Evolutionary conservation across 2,113 vertebrate genomes (phyloP), one percentile per base, ranked within the genome.

Genomic region (Myotis brandtii): DNA sequence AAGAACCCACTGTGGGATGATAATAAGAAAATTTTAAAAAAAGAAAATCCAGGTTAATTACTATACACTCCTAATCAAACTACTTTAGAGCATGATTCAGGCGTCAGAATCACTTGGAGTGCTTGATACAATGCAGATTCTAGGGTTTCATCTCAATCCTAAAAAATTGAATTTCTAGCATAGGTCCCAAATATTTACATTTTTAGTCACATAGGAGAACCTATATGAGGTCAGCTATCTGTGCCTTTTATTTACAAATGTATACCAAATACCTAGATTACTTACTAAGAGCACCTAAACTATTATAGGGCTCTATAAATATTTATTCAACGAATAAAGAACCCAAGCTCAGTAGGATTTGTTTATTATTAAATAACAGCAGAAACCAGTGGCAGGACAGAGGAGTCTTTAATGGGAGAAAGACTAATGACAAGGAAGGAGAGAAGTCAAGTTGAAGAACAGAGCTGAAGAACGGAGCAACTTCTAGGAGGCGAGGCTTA

Each of bases 391-490:
- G n/a, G 30, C 76, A 90, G 59, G 27, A 85, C n/a, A 92, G 32
- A 80, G 16, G 12, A 21, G 20, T n/a, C 27, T 64, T 81, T 64
- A 90, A 43, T 32, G n/a, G 37, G 25, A 82, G 32, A 46, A 81
- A 73, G 40, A 37, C 13, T 23, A 62, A 37, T 54, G 50, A 86
- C 73, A 93, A 86, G 79, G 86, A 82, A 91, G 90, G 67, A 89
- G 64, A 52, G 46, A 64, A 62, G 66, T 83, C 64, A 50, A n/a
- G 83, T 69, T 69, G 40, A 88, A 94, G 67, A 81, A 76, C 6
- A 21, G 50, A 27, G 43, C 43, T 69, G 40, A 88, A 94, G 67
- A 81, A 76, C 6, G 21, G 50, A 27, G 66, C 64, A 64, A 75
- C 54, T 94, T 92, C 69, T 90, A 66, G 40, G 43, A 91, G 43